Evolutionary conservation across 1,140 invertebrate genomes (phyloP).

Genomic region (Hyphantria cunea): DNA sequence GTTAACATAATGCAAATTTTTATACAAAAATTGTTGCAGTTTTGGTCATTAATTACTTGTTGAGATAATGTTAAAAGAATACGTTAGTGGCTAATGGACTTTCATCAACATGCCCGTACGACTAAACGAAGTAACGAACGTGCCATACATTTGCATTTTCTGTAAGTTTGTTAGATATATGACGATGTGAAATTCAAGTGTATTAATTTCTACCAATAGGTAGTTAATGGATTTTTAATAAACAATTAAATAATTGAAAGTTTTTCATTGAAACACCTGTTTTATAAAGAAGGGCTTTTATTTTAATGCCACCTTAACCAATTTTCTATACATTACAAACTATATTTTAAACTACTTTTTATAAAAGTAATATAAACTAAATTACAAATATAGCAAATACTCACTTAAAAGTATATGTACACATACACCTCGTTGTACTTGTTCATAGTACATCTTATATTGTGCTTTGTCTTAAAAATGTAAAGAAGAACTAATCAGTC

Average conservation of each 20-base stretch:
- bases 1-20: too few species aligned
- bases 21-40: too few species aligned
- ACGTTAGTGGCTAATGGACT: too few species aligned
- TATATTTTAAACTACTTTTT: too few species aligned
- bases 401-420: not conserved
- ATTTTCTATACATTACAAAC: too few species aligned
- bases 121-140: slow-evolving; percentile 2
- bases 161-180: slow-evolving; percentile 35
- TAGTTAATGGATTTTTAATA: slow-evolving; percentile 62
- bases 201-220: slow-evolving; percentile 53
- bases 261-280: slow-evolving; percentile 22
- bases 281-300: not conserved
- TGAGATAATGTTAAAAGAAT: too few species aligned
- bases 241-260: slow-evolving; percentile 34
- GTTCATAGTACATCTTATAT: slow-evolving; percentile 8
- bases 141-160: slow-evolving; percentile 35
- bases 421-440: slow-evolving; percentile 17
- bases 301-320: not conserved
- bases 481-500: slow-evolving; percentile 23
- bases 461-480: too few species aligned
- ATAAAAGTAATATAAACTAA: not conserved
- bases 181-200: slow-evolving; percentile 39
- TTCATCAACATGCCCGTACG: not conserved
- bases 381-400: not conserved
- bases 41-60: too few species aligned